Percentiles rank a stretch among this genome's conserved stretches.
Evolutionary conservation across 2,113 vertebrate genomes (phyloP).

Genomic region (Seriola aureovittata): DNA sequence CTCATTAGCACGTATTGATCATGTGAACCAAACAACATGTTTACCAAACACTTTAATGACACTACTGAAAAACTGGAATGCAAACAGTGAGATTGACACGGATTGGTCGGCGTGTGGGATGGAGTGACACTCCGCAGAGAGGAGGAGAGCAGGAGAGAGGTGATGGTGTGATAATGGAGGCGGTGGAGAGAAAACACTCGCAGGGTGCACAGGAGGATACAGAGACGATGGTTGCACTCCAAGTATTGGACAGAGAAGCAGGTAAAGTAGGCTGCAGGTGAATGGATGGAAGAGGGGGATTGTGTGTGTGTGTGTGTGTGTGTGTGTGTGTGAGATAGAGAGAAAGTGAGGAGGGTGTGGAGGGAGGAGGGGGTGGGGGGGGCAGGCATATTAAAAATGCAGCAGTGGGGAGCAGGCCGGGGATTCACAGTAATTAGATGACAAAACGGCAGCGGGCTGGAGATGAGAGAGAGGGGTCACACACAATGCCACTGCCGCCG

Average conservation of each 20-base stretch:
- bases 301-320: not conserved
- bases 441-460: conserved; percentile 99
- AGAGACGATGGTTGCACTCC: conserved; percentile 61
- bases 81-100: conserved; percentile 65
- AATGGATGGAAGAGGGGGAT: conserved; percentile 44
- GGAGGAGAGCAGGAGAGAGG: conserved; percentile 48
- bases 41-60: conserved; percentile 73
- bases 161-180: conserved; percentile 73
- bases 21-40: conserved; percentile 57
- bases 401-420: conserved; percentile 96
- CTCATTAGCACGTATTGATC: conserved; percentile 69
- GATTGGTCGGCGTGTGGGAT: conserved; percentile 58
- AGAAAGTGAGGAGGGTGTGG: conserved; percentile 4
- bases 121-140: conserved; percentile 68
- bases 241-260: conserved; percentile 62
- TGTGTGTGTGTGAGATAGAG: conserved; percentile 9
- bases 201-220: conserved; percentile 46
- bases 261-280: conserved; percentile 74
- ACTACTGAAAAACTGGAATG: conserved; percentile 53
- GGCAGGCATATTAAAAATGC: conserved; percentile 95
- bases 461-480: conserved; percentile 99
- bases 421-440: conserved; percentile 99
- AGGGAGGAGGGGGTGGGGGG: conserved; percentile 24
- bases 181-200: conserved; percentile 65
- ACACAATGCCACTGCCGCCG: conserved; percentile 96